Percentiles rank a stretch among this genome's conserved stretches.
phyloP scores from a whole-genome alignment of 2,888 invertebrate species.

The Tachina grossa region DNA sequence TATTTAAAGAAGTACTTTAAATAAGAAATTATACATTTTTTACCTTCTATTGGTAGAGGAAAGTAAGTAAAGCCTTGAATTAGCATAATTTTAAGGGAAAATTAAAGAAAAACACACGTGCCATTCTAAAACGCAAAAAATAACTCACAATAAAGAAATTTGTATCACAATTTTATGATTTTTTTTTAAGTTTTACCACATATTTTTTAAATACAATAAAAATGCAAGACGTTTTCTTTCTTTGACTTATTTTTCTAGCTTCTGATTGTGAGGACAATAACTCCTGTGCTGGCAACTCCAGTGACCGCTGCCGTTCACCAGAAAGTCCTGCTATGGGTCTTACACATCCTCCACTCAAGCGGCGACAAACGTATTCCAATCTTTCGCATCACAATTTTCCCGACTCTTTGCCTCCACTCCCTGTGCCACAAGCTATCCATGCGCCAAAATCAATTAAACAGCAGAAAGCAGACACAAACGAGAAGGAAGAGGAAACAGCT shows the following conservation, averaged over 20 bases:
- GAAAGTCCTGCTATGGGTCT: constrained; percentile 78
- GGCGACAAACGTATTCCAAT: constrained; percentile 72
- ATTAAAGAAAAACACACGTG: constrained; percentile 64
- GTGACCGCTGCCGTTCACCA: constrained; percentile 82
- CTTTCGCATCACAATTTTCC: constrained; percentile 66
- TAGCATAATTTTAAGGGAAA: constrained; percentile 56
- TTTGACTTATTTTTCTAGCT: constrained; percentile 72
- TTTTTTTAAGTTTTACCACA: not conserved
- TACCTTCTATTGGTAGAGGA: constrained; percentile 25
- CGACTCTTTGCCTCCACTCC: constrained; percentile 50
- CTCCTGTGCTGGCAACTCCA: constrained; percentile 80
- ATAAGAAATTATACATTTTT: constrained; percentile 51
- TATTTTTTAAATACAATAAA: not conserved
- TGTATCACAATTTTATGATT: too few species aligned
- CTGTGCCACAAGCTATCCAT: constrained; percentile 31
- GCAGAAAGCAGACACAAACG: constrained; percentile 36
- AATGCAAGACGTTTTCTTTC: not conserved
- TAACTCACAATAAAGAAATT: too few species aligned
- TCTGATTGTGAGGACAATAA: constrained; percentile 82
- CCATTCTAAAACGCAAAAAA: constrained; percentile 35
- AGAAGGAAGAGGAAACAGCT: constrained; percentile 77
- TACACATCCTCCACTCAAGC: constrained; percentile 73
- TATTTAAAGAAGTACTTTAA: constrained; percentile 45
- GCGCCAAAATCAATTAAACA: constrained; percentile 56
- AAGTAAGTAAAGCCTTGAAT: constrained; percentile 23